Evolutionary conservation across 1,140 invertebrate species (phyloP), one percentile per base, ranked within the genome.

Genomic region (Drosophila insularis): DNA sequence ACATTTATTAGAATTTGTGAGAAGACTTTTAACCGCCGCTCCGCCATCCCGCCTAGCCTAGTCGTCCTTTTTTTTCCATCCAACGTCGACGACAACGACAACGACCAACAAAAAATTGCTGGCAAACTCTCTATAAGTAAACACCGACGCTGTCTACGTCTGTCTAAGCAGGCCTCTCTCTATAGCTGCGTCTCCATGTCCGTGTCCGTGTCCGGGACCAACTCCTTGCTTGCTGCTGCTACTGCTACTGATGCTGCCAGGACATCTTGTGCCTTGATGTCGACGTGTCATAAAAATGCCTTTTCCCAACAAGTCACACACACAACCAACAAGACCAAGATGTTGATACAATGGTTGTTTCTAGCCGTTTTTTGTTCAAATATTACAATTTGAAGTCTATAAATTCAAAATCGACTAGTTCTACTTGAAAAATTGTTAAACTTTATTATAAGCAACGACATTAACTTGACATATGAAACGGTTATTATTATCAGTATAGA

Each of bases 1-100:
- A 87, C 76, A 87, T 87, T 87, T 87, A 87, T 87, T 87, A 87
- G 82, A 87, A 87, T 87, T 82, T 87, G 84, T 74, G 79, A 71
- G 68, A 68, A 78, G 74, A 68, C 72, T 76, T 58, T 69, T 63
- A 46, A 62, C 46, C 27, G 27, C 27, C 27, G 27, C 65, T 19
- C 55, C 65, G 27, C 55, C 73, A 21, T 75, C 43, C 40, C 50
- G 63, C 74, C 43, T 21, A 50, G 43, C 43, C 17, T 21, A 27
- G 27, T 27, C 27, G 19, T 21, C 11, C 17, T 10, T 21, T 50
- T n/a, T 50, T 50, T 46, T 17, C 43, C 8, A 21, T 6, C 17
- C 19, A 21, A 50, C 2, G 17, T 21, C 35, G 19, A 21, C 7
- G 17, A 21, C 7, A 21, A 46, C 5, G 14, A 43, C 6, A n/a